A percentile compares a stretch with the other conserved stretches of the same genome.
Conservation (phyloP, 2,888 invertebrate genomes). For the Resseliella maxima region DNA sequence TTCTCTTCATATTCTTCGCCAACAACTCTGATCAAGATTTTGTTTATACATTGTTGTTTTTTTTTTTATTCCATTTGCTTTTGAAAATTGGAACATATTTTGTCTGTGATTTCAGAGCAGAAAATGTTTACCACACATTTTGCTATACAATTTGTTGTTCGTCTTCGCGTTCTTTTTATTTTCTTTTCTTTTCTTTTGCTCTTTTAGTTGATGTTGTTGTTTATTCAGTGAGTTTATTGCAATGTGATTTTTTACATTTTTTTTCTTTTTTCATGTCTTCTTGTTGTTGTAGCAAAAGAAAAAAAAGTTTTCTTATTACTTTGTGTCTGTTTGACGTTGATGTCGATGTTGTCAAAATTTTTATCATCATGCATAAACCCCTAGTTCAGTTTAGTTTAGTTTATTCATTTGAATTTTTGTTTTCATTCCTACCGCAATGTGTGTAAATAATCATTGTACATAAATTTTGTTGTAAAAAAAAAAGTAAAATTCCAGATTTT, state of each 20-base stretch:
- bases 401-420: not conserved
- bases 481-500: not conserved
- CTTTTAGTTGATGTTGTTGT: not conserved
- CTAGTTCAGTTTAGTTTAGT: no score
- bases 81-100: not conserved
- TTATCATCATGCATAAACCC: constrained; percentile 27
- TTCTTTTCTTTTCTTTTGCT: not conserved
- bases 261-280: no score
- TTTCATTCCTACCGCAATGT: not conserved
- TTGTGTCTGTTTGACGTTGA: constrained; percentile 19
- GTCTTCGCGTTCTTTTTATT: not conserved
- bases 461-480: not conserved
- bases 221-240: not conserved
- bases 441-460: constrained; percentile 1
- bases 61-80: not conserved
- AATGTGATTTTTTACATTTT: not conserved
- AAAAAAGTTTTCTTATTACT: constrained; percentile 35
- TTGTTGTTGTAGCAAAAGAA: not conserved
- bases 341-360: constrained; percentile 26
- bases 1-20: not conserved
- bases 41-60: not conserved
- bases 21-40: not conserved
- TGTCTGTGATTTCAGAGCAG: not conserved
- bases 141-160: no score
- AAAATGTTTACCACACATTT: not conserved